Conservation (phyloP, 2,797 vertebrate genomes). For the Sparidentex hasta region DNA sequence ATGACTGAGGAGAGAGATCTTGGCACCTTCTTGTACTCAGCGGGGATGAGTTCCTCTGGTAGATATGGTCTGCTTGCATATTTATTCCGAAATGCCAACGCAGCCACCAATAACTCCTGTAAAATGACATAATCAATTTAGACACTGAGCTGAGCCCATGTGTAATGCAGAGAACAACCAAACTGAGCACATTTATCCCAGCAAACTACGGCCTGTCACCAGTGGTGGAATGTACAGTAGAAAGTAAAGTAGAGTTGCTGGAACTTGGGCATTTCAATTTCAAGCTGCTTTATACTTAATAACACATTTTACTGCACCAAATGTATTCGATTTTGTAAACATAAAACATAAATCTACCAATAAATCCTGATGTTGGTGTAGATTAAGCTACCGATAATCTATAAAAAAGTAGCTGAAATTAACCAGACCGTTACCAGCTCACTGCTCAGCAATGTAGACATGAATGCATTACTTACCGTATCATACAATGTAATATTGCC, state of each 20-base stretch:
- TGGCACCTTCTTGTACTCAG: slow-evolving; percentile 84
- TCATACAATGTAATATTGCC: no score
- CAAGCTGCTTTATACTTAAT: not conserved
- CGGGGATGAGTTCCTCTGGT: slow-evolving; percentile 85
- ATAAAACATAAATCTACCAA: no score
- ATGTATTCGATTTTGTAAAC: not conserved
- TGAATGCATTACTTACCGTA: no score
- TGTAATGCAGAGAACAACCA: not conserved
- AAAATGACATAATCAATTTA: slow-evolving; percentile 15
- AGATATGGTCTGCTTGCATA: slow-evolving; percentile 88
- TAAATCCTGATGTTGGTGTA: no score
- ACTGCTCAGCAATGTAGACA: no score
- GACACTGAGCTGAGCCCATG: not conserved
- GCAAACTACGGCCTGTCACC: not conserved
- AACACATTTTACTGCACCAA: not conserved
- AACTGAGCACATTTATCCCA: not conserved
- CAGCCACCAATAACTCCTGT: slow-evolving; percentile 85
- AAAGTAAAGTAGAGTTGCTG: not conserved
- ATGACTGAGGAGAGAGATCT: not conserved
- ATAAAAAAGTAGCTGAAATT: no score
- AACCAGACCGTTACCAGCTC: no score
- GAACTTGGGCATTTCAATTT: not conserved
- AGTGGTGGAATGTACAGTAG: not conserved
- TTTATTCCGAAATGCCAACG: slow-evolving; percentile 90
- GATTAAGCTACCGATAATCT: no score